phyloP scores from a whole-genome alignment of 2,888 invertebrate species.

The Campoplex capitator region DNA sequence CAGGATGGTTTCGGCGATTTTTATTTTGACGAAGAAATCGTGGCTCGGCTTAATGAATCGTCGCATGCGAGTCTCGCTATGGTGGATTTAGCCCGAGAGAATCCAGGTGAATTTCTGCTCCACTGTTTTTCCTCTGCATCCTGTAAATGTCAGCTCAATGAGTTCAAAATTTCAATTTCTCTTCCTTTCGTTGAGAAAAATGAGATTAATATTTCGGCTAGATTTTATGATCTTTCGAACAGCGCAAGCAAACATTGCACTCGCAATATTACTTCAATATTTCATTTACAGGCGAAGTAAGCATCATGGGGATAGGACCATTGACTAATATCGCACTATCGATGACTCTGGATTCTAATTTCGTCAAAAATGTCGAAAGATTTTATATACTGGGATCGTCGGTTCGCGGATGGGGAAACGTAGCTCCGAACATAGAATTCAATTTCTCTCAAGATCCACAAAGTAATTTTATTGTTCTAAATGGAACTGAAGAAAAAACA shows the following conservation, averaged over 20 bases:
- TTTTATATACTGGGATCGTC: slow-evolving; percentile 82
- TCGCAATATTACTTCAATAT: neutral
- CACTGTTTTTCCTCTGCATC: neutral
- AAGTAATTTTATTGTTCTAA: slow-evolving; percentile 86
- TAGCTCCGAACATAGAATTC: slow-evolving; percentile 85
- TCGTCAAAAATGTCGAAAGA: slow-evolving; percentile 77
- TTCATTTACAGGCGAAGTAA: slow-evolving; percentile 79
- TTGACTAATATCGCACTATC: slow-evolving; percentile 87
- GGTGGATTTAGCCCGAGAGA: slow-evolving; percentile 80
- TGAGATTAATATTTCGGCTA: neutral
- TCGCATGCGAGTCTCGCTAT: slow-evolving; percentile 84
- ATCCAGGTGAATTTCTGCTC: slow-evolving; percentile 76
- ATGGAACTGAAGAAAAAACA: slow-evolving; percentile 79
- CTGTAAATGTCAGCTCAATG: neutral
- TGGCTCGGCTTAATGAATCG: slow-evolving; percentile 75
- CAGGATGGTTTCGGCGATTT: slow-evolving; percentile 86
- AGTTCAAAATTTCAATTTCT: neutral
- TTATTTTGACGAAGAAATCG: slow-evolving; percentile 80
- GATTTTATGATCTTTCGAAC: neutral
- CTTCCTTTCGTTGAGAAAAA: neutral
- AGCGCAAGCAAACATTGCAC: neutral
- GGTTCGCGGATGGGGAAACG: slow-evolving; percentile 81
- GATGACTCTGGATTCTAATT: slow-evolving; percentile 82
- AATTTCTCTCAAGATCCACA: slow-evolving; percentile 88
- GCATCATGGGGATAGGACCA: slow-evolving; percentile 85